Evolutionary conservation across 2,797 vertebrate species (phyloP).

Genomic region (Paedocypris micromegethes): DNA sequence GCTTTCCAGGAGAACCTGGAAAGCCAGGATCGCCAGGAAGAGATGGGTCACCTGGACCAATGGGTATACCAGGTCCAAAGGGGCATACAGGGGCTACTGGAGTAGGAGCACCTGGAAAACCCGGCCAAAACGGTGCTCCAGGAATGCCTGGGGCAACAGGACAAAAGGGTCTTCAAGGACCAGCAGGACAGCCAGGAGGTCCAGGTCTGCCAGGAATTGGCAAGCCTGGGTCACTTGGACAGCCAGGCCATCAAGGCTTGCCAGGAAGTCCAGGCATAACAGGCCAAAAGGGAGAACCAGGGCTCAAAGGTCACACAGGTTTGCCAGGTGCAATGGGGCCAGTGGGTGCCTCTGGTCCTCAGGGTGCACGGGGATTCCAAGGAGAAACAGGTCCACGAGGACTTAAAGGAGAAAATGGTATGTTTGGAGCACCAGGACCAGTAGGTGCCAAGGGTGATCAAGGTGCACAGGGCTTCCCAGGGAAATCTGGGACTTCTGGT

Average conservation of each 20-base stretch:
- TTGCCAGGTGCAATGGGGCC: slow-evolving; percentile 73
- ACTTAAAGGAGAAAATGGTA: slow-evolving; percentile 80
- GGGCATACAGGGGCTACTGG: slow-evolving; percentile 82
- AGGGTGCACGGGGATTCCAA: slow-evolving; percentile 80
- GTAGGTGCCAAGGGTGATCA: slow-evolving; percentile 83
- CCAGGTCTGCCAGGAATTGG: slow-evolving; percentile 85
- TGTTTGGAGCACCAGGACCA: slow-evolving; percentile 71
- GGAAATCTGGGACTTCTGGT: slow-evolving; percentile 83
- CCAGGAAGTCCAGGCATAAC: slow-evolving; percentile 78
- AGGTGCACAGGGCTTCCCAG: slow-evolving; percentile 79
- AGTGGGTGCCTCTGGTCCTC: slow-evolving; percentile 77
- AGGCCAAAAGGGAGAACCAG: slow-evolving; percentile 89
- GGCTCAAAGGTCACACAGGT: slow-evolving; percentile 79
- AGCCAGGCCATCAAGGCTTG: slow-evolving; percentile 80
- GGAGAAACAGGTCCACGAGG: slow-evolving; percentile 79
- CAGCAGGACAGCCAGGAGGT: slow-evolving; percentile 76
- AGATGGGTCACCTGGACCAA: slow-evolving; percentile 75
- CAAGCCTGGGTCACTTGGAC: slow-evolving; percentile 81
- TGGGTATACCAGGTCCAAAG: slow-evolving; percentile 74
- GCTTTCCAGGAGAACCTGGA: slow-evolving; percentile 85
- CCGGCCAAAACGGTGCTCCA: slow-evolving; percentile 79
- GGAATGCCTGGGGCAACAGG: slow-evolving; percentile 82
- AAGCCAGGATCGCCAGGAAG: slow-evolving; percentile 77
- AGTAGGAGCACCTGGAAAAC: slow-evolving; percentile 71
- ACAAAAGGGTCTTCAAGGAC: slow-evolving; percentile 79